Evolutionary conservation across 2,888 invertebrate species (phyloP).

Genomic region (Galeruca laticollis): DNA sequence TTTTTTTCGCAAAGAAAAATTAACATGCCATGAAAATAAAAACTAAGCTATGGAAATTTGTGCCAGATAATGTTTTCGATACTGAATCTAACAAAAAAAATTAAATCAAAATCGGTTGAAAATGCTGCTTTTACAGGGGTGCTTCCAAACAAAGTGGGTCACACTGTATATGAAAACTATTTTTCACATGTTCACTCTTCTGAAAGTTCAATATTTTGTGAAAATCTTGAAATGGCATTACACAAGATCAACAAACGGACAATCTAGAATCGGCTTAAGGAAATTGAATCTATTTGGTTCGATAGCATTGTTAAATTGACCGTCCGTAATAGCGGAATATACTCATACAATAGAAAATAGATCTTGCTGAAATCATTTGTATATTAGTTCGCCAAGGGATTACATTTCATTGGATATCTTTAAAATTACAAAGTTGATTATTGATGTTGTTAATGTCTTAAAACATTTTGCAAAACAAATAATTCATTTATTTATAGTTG

Average conservation of each 20-base stretch:
- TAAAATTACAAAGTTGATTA: background rate
- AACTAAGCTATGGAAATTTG: no score
- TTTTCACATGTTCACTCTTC: background rate
- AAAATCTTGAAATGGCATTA: background rate
- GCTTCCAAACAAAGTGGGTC: no score
- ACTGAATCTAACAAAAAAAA: no score
- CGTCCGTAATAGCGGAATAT: background rate
- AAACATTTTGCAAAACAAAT: background rate
- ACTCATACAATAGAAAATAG: background rate
- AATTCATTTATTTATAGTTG: no score
- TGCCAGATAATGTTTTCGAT: no score
- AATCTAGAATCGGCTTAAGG: background rate
- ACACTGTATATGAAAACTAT: no score
- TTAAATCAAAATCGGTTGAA: no score
- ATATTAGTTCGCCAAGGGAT: background rate
- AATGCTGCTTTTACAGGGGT: no score
- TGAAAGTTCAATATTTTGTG: background rate
- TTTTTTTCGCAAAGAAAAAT: no score
- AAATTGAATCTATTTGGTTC: background rate
- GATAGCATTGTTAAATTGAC: conserved; percentile 2
- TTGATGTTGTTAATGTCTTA: background rate
- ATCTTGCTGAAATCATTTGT: background rate
- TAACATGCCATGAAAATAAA: no score
- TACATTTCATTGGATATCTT: background rate
- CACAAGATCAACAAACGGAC: background rate